These are phyloP conservation scores for Semicossyphus pulcher DNA, from an alignment of 2,113 vertebrate genomes.

Conservation along the genomic window DNA sequence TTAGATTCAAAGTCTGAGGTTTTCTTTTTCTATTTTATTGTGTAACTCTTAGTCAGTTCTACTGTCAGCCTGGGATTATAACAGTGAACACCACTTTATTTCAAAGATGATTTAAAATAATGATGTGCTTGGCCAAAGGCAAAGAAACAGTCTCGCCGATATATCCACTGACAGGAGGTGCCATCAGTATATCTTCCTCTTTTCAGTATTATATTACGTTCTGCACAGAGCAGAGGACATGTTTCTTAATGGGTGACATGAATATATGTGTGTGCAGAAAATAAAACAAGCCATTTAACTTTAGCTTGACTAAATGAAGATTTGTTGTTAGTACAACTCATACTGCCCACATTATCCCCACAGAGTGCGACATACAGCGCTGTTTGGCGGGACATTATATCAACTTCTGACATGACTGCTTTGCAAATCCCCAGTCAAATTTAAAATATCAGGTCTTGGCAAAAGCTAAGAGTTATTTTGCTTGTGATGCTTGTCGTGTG, in stretches of 20 bases:
- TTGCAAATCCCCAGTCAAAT: constrained; percentile 34
- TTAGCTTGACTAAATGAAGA: not conserved
- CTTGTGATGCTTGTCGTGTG: constrained; percentile 46
- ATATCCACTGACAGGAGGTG: not conserved
- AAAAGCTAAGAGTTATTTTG: constrained; percentile 33
- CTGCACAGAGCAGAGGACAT: not conserved
- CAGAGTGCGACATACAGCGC: constrained; percentile 8
- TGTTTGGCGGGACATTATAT: constrained; percentile 16
- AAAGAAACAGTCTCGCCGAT: not conserved
- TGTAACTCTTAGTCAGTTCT: not conserved
- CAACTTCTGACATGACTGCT: constrained; percentile 48
- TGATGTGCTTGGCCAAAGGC: not conserved
- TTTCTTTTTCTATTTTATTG: not conserved
- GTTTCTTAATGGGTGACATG: not conserved
- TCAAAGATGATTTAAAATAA: not conserved
- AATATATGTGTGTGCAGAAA: not conserved
- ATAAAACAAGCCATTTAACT: not conserved
- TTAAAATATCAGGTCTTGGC: constrained; percentile 51
- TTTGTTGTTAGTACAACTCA: not conserved
- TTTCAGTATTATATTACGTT: not conserved
- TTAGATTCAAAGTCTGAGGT: not conserved
- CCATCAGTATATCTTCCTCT: not conserved
- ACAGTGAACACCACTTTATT: not conserved
- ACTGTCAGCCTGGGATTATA: not conserved
- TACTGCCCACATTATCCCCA: constrained; percentile 17